A percentile compares a stretch with the other conserved stretches of the same genome.
Evolutionary conservation across 2,888 invertebrate species (phyloP).

Genomic region (Drosophila birchii): DNA sequence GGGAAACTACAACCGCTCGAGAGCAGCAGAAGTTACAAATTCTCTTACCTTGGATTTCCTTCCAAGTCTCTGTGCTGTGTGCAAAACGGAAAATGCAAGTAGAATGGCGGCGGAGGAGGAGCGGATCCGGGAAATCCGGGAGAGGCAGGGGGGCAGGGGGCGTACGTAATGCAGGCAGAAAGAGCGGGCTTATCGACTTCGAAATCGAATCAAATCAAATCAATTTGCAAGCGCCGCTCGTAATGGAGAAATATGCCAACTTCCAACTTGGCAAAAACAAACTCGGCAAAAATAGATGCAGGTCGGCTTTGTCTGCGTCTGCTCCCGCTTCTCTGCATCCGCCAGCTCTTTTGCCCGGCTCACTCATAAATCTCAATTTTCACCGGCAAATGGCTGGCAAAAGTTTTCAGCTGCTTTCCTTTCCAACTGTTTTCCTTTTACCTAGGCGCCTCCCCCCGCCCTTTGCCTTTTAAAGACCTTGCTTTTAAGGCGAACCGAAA

Average conservation of each 20-base stretch:
- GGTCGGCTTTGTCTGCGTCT: constrained; percentile 31
- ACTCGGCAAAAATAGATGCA: constrained; percentile 48
- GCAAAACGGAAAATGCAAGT: constrained; percentile 12
- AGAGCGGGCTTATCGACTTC: constrained; percentile 69
- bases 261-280: constrained; percentile 62
- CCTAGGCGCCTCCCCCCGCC: constrained; percentile 6
- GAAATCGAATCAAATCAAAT: constrained; percentile 78
- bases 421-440: constrained; percentile 46
- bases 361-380: constrained; percentile 78
- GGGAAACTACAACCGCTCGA: constrained; percentile 42
- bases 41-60: constrained; percentile 42
- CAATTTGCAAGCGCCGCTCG: constrained; percentile 70
- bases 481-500: constrained; percentile 38
- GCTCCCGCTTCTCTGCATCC: not conserved
- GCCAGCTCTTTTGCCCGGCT: constrained; percentile 36
- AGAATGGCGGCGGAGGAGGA: not conserved
- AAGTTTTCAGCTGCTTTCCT: constrained; percentile 59
- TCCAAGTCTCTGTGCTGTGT: constrained; percentile 16
- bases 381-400: constrained; percentile 70
- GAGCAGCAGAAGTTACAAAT: constrained; percentile 59
- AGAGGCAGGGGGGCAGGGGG: not conserved
- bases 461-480: constrained; percentile 24
- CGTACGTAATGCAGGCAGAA: constrained; percentile 26
- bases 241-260: constrained; percentile 78
- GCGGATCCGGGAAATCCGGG: constrained; percentile 4